phyloP scores from a whole-genome alignment of 2,888 invertebrate genomes.

The Boloria euphrosyne region DNA sequence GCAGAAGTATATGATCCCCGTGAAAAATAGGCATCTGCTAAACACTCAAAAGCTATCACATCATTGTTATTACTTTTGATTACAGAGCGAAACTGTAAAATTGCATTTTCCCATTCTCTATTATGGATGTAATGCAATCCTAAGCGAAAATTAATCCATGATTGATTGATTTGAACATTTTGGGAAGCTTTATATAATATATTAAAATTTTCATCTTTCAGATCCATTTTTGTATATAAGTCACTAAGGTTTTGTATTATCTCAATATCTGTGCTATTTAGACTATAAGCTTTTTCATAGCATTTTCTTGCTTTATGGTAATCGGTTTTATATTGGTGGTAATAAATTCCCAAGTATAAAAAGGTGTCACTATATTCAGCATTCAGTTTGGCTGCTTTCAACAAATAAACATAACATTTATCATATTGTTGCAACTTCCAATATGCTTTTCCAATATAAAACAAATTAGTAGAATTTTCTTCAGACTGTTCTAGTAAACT shows the following conservation, averaged over 20 bases:
- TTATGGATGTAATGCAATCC: slow-evolving; percentile 90
- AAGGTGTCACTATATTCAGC: slow-evolving; percentile 89
- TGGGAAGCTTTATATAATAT: slow-evolving; percentile 79
- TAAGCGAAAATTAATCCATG: slow-evolving; percentile 92
- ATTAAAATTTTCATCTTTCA: slow-evolving; percentile 85
- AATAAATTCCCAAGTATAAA: slow-evolving; percentile 89
- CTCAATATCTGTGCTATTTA: slow-evolving; percentile 85
- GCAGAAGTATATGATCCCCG: slow-evolving; percentile 95
- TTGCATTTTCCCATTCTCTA: slow-evolving; percentile 88
- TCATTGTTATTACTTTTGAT: slow-evolving; percentile 86
- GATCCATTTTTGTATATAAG: slow-evolving; percentile 85
- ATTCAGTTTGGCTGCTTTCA: slow-evolving; percentile 87
- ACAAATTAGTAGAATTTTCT: slow-evolving; percentile 77
- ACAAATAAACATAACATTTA: slow-evolving; percentile 83
- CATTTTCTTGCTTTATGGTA: slow-evolving; percentile 90
- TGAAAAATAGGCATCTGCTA: slow-evolving; percentile 94
- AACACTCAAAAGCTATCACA: slow-evolving; percentile 91
- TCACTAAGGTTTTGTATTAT: slow-evolving; percentile 89
- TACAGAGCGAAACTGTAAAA: slow-evolving; percentile 88
- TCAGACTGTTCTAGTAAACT: slow-evolving; percentile 69
- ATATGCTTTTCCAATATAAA: slow-evolving; percentile 83
- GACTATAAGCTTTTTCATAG: slow-evolving; percentile 90
- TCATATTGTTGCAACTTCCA: slow-evolving; percentile 83
- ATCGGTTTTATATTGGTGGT: slow-evolving; percentile 84
- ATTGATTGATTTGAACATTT: slow-evolving; percentile 75